Evolutionary conservation across 2,113 vertebrate species (phyloP).

Genomic region (Eptesicus fuscus): DNA sequence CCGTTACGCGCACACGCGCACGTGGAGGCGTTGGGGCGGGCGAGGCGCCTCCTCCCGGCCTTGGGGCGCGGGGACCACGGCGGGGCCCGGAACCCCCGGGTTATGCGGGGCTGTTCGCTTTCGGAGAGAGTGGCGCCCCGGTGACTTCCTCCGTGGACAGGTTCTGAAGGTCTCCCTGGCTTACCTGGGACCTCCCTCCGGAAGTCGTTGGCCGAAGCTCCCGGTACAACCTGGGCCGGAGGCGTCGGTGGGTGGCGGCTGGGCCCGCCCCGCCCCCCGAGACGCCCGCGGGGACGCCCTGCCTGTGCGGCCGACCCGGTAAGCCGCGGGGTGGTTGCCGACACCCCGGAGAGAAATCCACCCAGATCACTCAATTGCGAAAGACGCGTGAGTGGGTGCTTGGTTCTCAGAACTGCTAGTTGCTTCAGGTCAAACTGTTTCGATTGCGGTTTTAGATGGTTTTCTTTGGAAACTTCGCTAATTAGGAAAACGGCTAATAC

Average conservation of each 20-base stretch:
- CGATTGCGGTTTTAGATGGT: not conserved
- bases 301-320: not conserved
- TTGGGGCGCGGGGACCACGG: too few relatives aligned
- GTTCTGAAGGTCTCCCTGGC: accelerated
- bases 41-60: not conserved
- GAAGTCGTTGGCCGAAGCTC: not conserved
- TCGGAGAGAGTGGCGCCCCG: not conserved
- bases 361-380: not conserved
- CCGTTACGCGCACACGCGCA: not conserved
- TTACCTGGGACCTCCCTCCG: not conserved
- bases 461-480: not conserved
- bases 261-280: not conserved
- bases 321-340: not conserved
- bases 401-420: not conserved
- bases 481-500: not conserved
- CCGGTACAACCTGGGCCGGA: not conserved
- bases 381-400: not conserved
- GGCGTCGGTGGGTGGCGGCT: not conserved
- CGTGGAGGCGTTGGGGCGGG: not conserved
- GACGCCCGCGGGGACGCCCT: not conserved
- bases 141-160: too few relatives aligned
- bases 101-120: not conserved
- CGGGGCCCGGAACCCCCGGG: too few relatives aligned
- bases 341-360: not conserved
- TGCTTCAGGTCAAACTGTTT: not conserved